Conservation (phyloP, 1,140 invertebrate species). For the Adoxophyes honmai region DNA sequence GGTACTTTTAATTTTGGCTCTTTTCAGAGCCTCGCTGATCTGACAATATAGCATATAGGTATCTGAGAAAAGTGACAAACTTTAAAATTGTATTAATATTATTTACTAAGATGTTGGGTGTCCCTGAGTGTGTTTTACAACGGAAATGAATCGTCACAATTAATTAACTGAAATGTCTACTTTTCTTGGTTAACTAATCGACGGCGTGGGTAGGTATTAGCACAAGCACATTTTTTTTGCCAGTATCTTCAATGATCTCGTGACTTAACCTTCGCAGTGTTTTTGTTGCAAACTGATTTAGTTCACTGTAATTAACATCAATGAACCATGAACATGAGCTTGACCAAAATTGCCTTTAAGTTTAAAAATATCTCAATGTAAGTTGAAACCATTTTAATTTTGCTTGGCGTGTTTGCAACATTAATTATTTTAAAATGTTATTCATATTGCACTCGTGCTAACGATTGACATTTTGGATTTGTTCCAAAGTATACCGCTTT, state of each 20-base stretch:
- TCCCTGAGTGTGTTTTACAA: too few species aligned
- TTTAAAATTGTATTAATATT: too few species aligned
- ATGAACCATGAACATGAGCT: background rate
- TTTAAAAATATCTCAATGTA: constrained; percentile 1
- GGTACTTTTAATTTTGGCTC: too few species aligned
- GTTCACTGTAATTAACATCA: background rate
- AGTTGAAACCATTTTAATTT: constrained; percentile 3
- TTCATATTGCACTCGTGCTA: background rate
- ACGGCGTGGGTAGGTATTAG: too few species aligned
- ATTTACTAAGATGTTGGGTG: too few species aligned
- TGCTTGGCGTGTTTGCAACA: background rate
- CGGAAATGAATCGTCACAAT: too few species aligned
- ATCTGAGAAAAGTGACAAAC: too few species aligned
- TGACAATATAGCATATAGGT: too few species aligned
- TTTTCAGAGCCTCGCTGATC: too few species aligned
- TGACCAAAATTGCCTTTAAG: background rate
- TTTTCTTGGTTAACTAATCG: too few species aligned
- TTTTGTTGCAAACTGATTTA: background rate
- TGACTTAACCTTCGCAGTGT: background rate
- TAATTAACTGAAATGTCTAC: too few species aligned
- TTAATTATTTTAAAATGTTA: background rate
- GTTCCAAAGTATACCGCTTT: constrained; percentile 40
- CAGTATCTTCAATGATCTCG: background rate
- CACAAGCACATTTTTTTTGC: too few species aligned
- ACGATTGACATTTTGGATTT: constrained; percentile 30